Percentiles rank a stretch among this genome's conserved stretches.
Evolutionary conservation across 2,888 invertebrate genomes (phyloP).

Genomic region (Marasmarcha lunaedactyla): DNA sequence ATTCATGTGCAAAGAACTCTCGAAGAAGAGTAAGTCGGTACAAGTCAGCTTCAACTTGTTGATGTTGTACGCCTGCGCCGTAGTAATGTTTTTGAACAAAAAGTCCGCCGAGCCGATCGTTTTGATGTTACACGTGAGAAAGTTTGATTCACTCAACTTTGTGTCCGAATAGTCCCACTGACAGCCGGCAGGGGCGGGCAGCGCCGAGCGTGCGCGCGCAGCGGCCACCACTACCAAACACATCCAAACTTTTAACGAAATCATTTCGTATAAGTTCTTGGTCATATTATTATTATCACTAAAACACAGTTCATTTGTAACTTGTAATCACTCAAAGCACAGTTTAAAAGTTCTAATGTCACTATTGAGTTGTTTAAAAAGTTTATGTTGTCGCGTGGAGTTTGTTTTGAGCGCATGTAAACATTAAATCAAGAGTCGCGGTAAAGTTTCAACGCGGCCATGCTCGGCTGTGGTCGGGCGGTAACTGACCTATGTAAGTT

Average conservation of each 20-base stretch:
- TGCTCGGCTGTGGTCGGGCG: conserved; percentile 69
- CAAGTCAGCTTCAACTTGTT: conserved; percentile 78
- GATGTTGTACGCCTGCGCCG: conserved; percentile 77
- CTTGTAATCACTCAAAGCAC: conserved; percentile 41
- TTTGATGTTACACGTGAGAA: conserved; percentile 78
- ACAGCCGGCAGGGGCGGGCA: conserved; percentile 78
- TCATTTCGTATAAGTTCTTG: conserved; percentile 57
- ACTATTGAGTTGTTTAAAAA: conserved; percentile 22
- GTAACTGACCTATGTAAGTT: conserved; percentile 72
- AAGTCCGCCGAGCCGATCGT: conserved; percentile 78
- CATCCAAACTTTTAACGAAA: conserved; percentile 68
- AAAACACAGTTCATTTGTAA: conserved; percentile 58
- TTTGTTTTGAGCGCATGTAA: conserved; percentile 59
- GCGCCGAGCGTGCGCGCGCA: conserved; percentile 68
- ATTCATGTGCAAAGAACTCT: conserved; percentile 76
- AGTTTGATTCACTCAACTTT: conserved; percentile 70
- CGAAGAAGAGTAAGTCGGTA: conserved; percentile 79
- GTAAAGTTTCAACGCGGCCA: conserved; percentile 67
- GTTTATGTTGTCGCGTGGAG: conserved; percentile 42
- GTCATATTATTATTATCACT: conserved; percentile 49
- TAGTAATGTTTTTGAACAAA: conserved; percentile 78
- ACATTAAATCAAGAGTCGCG: conserved; percentile 59
- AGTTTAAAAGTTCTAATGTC: conserved; percentile 35
- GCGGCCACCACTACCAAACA: conserved; percentile 52
- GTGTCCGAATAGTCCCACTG: conserved; percentile 75